Percentiles rank a stretch among this genome's conserved stretches.
phyloP scores from a whole-genome alignment of 2,113 vertebrate genomes.

The Rhadina sibilatrix region DNA sequence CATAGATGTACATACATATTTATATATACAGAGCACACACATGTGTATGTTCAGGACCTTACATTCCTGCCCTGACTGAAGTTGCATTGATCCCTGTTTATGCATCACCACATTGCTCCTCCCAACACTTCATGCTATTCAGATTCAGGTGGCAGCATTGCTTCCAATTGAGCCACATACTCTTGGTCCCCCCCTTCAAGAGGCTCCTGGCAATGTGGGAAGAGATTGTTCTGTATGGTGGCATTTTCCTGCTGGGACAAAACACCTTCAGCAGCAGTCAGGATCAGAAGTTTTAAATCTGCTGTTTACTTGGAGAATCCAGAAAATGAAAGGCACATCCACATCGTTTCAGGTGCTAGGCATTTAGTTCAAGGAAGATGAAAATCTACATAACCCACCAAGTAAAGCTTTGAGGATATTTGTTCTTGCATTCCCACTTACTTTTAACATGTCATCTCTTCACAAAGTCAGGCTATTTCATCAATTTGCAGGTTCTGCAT shows the following conservation, averaged over 20 bases:
- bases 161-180: background rate
- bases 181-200: background rate
- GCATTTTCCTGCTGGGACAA: background rate
- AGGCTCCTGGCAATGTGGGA: accelerated
- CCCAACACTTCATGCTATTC: background rate
- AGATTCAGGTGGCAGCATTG: background rate
- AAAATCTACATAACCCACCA: background rate
- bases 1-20: background rate
- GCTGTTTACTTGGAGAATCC: background rate
- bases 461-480: background rate
- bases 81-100: background rate
- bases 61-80: background rate
- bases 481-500: background rate
- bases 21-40: background rate
- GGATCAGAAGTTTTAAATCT: background rate
- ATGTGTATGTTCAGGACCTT: background rate
- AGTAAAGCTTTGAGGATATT: background rate
- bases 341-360: background rate
- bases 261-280: background rate
- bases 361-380: background rate
- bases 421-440: background rate
- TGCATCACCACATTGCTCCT: background rate
- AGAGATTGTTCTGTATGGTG: background rate
- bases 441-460: background rate
- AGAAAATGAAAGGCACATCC: background rate